Percentiles rank a stretch among this genome's conserved stretches.
Conservation (phyloP, 2,888 invertebrate genomes). For the Tipula confusa region DNA sequence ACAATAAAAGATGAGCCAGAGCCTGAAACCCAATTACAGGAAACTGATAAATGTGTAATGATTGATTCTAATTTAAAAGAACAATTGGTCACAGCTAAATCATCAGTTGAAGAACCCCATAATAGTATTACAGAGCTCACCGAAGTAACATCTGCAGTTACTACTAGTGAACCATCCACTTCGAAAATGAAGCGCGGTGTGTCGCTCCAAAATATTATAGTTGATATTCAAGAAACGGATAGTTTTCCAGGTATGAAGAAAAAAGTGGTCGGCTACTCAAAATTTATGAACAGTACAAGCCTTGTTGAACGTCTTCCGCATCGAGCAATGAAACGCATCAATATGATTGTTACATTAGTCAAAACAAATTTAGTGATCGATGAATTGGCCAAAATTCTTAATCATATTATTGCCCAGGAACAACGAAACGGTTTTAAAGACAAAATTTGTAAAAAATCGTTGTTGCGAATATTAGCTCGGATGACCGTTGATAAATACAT, state of each 20-base stretch:
- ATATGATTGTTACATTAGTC: conserved; percentile 58
- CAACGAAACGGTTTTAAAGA: conserved; percentile 56
- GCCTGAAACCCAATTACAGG: neutral
- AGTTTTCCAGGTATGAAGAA: neutral
- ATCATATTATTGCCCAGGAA: conserved; percentile 55
- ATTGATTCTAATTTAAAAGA: neutral
- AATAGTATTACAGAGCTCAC: neutral
- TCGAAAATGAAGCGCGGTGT: neutral
- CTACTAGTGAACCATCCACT: neutral
- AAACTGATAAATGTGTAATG: neutral
- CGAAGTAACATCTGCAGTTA: neutral
- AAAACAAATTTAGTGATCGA: conserved; percentile 58
- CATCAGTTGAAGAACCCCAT: neutral
- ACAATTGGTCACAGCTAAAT: neutral
- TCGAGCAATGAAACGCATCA: conserved; percentile 52
- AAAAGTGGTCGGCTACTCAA: neutral
- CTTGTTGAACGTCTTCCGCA: conserved; percentile 42
- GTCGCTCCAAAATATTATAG: neutral
- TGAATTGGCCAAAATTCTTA: conserved; percentile 52
- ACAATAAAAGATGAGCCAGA: neutral
- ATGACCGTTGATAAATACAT: conserved; percentile 47
- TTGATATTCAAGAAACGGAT: neutral
- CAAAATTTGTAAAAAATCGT: conserved; percentile 55
- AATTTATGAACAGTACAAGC: conserved; percentile 28
- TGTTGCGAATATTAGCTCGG: conserved; percentile 56